Percentiles rank a stretch among this genome's conserved stretches.
These are phyloP conservation scores for Tridacna gigas DNA, from an alignment of 2,888 invertebrate genomes.

Conservation along the genomic window DNA sequence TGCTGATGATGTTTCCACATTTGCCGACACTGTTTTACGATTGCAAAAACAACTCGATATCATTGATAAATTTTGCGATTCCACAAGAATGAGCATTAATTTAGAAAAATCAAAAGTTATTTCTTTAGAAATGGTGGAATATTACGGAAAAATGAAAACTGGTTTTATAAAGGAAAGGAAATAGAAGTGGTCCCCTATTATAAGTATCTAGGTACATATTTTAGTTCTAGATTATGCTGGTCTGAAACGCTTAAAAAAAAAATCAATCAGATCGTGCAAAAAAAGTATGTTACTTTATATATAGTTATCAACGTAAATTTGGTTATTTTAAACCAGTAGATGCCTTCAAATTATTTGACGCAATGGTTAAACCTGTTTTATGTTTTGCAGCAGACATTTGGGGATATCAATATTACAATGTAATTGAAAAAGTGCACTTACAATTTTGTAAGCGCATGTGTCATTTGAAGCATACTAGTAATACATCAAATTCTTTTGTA, in stretches of 20 bases:
- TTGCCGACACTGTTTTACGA: conserved; percentile 14
- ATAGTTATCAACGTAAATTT: background rate
- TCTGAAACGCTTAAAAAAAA: background rate
- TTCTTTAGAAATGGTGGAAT: conserved; percentile 34
- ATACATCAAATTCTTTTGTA: conserved; percentile 6
- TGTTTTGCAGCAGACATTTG: background rate
- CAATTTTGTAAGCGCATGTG: conserved; percentile 1
- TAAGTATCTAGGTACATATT: background rate
- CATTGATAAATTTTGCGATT: conserved; percentile 2
- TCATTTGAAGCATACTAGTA: conserved; percentile 6
- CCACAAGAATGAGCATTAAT: conserved; percentile 13
- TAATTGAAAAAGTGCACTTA: background rate
- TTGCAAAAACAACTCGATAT: conserved; percentile 12
- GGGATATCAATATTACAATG: background rate
- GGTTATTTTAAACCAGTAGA: background rate
- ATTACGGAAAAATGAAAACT: background rate
- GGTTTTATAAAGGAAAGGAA: background rate
- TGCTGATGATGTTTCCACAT: conserved; percentile 26
- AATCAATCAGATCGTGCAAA: background rate
- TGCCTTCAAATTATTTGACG: conserved; percentile 1
- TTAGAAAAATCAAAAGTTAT: conserved; percentile 30
- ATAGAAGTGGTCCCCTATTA: conserved; percentile 5
- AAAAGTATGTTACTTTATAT: too few species aligned
- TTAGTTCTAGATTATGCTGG: background rate
- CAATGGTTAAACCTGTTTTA: background rate